Conservation (phyloP, 2,797 vertebrate genomes). For the Gymnopithys bicolor region DNA sequence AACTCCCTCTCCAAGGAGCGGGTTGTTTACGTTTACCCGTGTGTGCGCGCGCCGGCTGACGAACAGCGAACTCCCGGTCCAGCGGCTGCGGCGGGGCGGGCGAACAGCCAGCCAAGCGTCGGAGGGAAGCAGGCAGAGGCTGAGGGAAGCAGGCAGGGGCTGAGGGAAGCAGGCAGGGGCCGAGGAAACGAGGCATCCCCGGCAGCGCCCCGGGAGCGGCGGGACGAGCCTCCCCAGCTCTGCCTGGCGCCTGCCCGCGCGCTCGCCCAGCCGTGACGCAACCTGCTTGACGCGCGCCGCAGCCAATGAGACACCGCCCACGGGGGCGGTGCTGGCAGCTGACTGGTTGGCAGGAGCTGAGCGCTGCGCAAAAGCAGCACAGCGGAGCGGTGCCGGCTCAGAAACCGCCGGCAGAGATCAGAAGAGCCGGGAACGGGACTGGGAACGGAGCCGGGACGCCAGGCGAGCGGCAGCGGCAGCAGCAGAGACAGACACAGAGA, state of each 20-base stretch:
- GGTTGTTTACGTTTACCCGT: neutral
- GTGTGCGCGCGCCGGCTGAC: neutral
- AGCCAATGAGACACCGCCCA: slow-evolving; percentile 22
- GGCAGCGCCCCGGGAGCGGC: too few species aligned
- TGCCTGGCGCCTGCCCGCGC: neutral
- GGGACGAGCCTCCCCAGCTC: neutral
- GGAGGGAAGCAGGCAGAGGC: neutral
- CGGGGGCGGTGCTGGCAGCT: slow-evolving; percentile 46
- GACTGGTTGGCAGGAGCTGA: slow-evolving; percentile 83
- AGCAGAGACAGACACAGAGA: neutral
- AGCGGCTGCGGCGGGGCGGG: neutral
- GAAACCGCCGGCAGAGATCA: slow-evolving; percentile 84
- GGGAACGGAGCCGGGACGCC: slow-evolving; percentile 45
- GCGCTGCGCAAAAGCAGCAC: slow-evolving; percentile 89
- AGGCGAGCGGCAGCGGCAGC: neutral
- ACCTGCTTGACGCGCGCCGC: slow-evolving; percentile 33
- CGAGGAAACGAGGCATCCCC: neutral
- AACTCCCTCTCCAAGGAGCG: slow-evolving; percentile 55
- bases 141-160: neutral
- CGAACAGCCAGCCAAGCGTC: neutral
- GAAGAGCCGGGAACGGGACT: slow-evolving; percentile 60
- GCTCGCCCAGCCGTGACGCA: slow-evolving; percentile 47
- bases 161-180: neutral
- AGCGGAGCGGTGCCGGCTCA: slow-evolving; percentile 84
- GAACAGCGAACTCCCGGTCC: neutral